phyloP scores from a whole-genome alignment of 2,797 vertebrate genomes.

The Botia almorhae region DNA sequence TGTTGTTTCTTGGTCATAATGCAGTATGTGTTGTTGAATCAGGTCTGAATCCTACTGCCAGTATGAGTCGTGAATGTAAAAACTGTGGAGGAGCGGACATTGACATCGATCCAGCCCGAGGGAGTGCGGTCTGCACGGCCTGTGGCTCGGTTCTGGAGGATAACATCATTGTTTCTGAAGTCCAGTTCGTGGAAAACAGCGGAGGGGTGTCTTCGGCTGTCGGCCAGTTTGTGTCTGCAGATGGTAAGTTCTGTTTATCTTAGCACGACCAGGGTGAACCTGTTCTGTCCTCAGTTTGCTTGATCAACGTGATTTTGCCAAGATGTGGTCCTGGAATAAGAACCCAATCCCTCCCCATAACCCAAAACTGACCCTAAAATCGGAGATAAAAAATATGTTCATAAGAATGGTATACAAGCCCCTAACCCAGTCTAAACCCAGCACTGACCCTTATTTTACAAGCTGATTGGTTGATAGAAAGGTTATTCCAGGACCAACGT shows the following conservation, averaged over 20 bases:
- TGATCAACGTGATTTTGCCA: background rate
- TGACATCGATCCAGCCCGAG: slow-evolving; percentile 90
- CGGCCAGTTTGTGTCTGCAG: slow-evolving; percentile 94
- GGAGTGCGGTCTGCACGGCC: slow-evolving; percentile 91
- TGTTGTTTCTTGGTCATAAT: background rate
- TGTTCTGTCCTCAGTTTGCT: background rate
- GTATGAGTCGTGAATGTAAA: slow-evolving; percentile 87
- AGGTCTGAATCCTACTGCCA: slow-evolving; percentile 37
- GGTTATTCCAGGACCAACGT: too few species aligned
- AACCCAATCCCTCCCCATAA: too few species aligned
- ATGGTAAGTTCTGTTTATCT: slow-evolving; percentile 77
- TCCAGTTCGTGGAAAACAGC: slow-evolving; percentile 94
- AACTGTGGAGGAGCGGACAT: slow-evolving; percentile 90
- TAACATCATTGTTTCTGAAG: slow-evolving; percentile 97
- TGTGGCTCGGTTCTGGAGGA: slow-evolving; percentile 96
- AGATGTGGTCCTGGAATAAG: background rate
- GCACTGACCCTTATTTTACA: too few species aligned
- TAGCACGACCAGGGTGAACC: background rate
- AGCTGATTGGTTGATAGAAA: too few species aligned
- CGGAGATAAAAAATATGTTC: too few species aligned
- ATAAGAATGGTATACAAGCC: too few species aligned
- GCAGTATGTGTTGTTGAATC: background rate
- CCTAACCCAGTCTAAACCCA: too few species aligned
- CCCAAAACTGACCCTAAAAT: too few species aligned
- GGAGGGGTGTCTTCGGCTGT: slow-evolving; percentile 92